These are phyloP conservation scores for Aptenodytes patagonicus DNA, from an alignment of 2,113 vertebrate genomes.

Conservation along the genomic window DNA sequence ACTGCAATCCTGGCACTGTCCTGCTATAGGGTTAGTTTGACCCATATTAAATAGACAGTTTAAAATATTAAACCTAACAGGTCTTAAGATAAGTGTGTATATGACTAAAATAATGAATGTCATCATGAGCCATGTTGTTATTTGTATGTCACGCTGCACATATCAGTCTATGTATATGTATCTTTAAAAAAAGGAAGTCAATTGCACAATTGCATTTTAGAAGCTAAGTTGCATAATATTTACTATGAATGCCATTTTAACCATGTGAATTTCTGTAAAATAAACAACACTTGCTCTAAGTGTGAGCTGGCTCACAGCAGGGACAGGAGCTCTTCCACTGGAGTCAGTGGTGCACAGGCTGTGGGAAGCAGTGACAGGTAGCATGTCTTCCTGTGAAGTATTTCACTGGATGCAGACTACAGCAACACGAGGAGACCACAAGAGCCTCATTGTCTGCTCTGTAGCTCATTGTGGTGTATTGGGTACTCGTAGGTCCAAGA, in stretches of 20 bases:
- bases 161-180: not conserved
- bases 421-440: not conserved
- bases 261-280: not conserved
- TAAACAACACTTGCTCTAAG: not conserved
- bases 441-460: not conserved
- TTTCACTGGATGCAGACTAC: not conserved
- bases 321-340: not conserved
- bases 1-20: not conserved
- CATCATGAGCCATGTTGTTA: not conserved
- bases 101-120: not conserved
- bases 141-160: not conserved
- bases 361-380: not conserved
- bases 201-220: not conserved
- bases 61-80: not conserved
- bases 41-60: not conserved
- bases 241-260: not conserved
- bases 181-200: not conserved
- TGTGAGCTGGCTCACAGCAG: not conserved
- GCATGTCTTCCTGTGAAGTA: not conserved
- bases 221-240: not conserved
- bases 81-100: not conserved
- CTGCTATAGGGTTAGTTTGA: not conserved
- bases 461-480: not conserved
- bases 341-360: not conserved
- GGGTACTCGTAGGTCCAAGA: not conserved